Conservation (phyloP, 2,888 invertebrate species). For the Stenichneumon culpator region DNA sequence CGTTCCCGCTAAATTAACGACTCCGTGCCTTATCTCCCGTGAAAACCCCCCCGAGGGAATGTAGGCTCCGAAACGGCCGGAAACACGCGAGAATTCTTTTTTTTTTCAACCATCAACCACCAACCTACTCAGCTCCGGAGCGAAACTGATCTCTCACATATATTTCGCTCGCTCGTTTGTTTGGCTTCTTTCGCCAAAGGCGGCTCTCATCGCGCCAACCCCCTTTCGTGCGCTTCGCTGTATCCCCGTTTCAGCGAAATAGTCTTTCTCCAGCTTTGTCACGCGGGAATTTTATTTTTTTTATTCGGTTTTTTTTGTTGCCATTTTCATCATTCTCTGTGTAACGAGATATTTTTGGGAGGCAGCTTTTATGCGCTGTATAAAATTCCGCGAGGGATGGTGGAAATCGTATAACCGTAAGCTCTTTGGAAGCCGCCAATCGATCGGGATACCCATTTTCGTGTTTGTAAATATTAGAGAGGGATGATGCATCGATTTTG, state of each 20-base stretch:
- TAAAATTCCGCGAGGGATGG: not conserved
- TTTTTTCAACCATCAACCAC: constrained; percentile 38
- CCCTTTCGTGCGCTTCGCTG: not conserved
- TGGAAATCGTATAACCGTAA: constrained; percentile 2
- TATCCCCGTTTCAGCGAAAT: constrained; percentile 32
- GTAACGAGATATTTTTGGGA: constrained; percentile 30
- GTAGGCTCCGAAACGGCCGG: constrained; percentile 46
- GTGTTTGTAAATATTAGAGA: constrained; percentile 25
- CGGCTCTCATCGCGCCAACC: constrained; percentile 30
- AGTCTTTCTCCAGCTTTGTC: constrained; percentile 24
- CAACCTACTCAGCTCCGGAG: constrained; percentile 46
- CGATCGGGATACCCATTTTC: not conserved
- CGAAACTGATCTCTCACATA: constrained; percentile 52
- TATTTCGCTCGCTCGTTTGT: constrained; percentile 24
- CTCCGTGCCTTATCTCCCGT: constrained; percentile 74
- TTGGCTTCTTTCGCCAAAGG: constrained; percentile 50
- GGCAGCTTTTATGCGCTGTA: constrained; percentile 18
- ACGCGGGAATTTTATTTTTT: not conserved
- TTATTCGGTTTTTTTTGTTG: not conserved
- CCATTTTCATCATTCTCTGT: constrained; percentile 21
- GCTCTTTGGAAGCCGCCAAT: not conserved
- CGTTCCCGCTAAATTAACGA: constrained; percentile 72
- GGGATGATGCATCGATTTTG: not conserved
- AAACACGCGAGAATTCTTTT: constrained; percentile 49
- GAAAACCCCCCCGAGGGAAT: constrained; percentile 26